Evolutionary conservation across 2,797 vertebrate species (phyloP).

Genomic region (Huso huso): DNA sequence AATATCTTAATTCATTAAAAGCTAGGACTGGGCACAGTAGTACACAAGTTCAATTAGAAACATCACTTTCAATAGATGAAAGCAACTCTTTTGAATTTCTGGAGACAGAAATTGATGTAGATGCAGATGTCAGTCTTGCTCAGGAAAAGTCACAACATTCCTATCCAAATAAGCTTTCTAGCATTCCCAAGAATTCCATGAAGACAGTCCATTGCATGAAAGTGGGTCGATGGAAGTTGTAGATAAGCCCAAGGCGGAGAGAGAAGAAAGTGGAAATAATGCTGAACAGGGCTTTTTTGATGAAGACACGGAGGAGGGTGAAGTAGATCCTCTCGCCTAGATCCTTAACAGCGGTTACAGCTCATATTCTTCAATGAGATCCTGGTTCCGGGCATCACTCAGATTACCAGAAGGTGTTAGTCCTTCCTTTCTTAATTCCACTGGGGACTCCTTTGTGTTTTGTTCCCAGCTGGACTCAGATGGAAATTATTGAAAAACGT

Average conservation of each 20-base stretch:
- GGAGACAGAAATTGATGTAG: conserved; percentile 14
- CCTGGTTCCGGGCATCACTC: conserved; percentile 18
- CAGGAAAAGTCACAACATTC: neutral
- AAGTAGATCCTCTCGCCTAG: conserved; percentile 12
- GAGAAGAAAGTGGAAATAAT: neutral
- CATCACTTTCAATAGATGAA: conserved; percentile 24
- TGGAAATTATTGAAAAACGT: conserved; percentile 26
- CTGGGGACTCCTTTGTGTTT: conserved; percentile 24
- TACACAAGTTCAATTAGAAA: conserved; percentile 2
- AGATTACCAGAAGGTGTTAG: conserved; percentile 28
- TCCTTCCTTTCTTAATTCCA: conserved; percentile 21
- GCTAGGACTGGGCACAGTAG: neutral
- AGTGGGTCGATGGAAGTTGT: neutral
- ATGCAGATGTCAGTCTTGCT: neutral
- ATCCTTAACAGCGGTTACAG: conserved; percentile 20
- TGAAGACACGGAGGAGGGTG: conserved; percentile 44
- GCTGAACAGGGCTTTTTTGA: conserved; percentile 3
- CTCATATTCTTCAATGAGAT: conserved; percentile 25
- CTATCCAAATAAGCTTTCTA: neutral
- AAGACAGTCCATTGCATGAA: too few species aligned
- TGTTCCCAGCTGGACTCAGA: too few species aligned
- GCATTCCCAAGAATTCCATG: neutral
- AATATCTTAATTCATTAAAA: too few species aligned
- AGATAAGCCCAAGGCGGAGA: neutral
- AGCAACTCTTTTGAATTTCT: conserved; percentile 45